Evolutionary conservation across 2,888 invertebrate genomes (phyloP), one percentile per base, ranked within the genome.

Genomic region (Rhagophthalmus giganteus): DNA sequence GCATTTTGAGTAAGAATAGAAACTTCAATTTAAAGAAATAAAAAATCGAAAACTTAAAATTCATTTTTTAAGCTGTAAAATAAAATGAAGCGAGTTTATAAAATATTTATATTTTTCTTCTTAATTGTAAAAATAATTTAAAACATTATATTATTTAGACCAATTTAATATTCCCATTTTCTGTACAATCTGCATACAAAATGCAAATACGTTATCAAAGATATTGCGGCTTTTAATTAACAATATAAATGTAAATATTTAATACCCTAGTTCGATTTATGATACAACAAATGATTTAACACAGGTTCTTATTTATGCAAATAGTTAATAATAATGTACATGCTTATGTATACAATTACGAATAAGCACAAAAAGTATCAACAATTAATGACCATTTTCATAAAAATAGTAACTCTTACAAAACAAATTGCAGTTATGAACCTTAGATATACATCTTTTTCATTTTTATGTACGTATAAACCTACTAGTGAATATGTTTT

Each of bases 101-200:
- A n/a, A n/a, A n/a, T n/a, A n/a, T n/a, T n/a, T n/a, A n/a, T n/a
- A n/a, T n/a, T n/a, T n/a, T n/a, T n/a, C n/a, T n/a, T n/a, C n/a
- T n/a, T n/a, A n/a, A n/a, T n/a, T n/a, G n/a, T n/a, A n/a, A n/a
- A n/a, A n/a, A n/a, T n/a, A n/a, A n/a, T n/a, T n/a, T n/a, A n/a
- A n/a, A n/a, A n/a, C n/a, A n/a, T n/a, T n/a, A n/a, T n/a, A n/a
- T n/a, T n/a, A n/a, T n/a, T 38, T 33, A 7, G 8, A n/a, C 8
- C 15, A 14, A 33, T 33, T 39, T 26, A 38, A 15, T 15, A 27
- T 13, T 41, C 24, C 37, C 37, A 45, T 14, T 16, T 37, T 30
- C 34, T 45, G 28, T 45, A 45, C 37, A 45, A 37, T 45, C 13
- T 37, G 45, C 37, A 45, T 45, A 37, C 35, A 35, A 45, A 45